These are phyloP conservation scores for Drosophila pruinosa DNA, from an alignment of 1,140 invertebrate genomes.

Conservation along the genomic window DNA sequence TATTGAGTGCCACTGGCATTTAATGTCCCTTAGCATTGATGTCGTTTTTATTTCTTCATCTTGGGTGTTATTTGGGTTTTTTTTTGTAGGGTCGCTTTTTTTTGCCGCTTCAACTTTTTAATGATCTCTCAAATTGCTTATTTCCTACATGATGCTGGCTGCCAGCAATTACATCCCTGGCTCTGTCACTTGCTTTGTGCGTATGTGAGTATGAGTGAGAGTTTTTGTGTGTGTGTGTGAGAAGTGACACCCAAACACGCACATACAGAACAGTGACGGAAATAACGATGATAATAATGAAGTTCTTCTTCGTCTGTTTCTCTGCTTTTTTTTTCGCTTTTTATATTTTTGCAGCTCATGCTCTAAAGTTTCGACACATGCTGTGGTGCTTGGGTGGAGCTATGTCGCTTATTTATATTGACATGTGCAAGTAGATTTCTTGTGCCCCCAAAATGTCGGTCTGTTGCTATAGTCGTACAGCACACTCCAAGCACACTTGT, in stretches of 20 bases:
- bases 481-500: constrained; percentile 21
- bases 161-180: constrained; percentile 67
- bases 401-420: constrained; percentile 70
- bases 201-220: constrained; percentile 13
- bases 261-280: constrained; percentile 23
- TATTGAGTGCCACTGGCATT: constrained; percentile 47
- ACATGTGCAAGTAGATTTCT: constrained; percentile 71
- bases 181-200: constrained; percentile 17
- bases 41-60: constrained; percentile 71
- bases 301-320: constrained; percentile 29
- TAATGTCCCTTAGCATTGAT: constrained; percentile 70
- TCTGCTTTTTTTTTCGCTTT: neutral
- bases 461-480: constrained; percentile 16
- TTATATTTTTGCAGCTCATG: constrained; percentile 14
- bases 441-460: constrained; percentile 38
- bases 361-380: constrained; percentile 57
- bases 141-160: constrained; percentile 75
- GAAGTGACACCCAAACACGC: constrained; percentile 41
- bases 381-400: constrained; percentile 8
- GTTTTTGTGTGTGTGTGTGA: constrained; percentile 22
- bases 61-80: constrained; percentile 33
- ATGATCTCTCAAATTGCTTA: constrained; percentile 81
- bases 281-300: constrained; percentile 62
- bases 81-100: constrained; percentile 35
- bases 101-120: constrained; percentile 76